These are phyloP conservation scores for Neotoxoptera formosana DNA, from an alignment of 1,140 invertebrate genomes.

Conservation along the genomic window DNA sequence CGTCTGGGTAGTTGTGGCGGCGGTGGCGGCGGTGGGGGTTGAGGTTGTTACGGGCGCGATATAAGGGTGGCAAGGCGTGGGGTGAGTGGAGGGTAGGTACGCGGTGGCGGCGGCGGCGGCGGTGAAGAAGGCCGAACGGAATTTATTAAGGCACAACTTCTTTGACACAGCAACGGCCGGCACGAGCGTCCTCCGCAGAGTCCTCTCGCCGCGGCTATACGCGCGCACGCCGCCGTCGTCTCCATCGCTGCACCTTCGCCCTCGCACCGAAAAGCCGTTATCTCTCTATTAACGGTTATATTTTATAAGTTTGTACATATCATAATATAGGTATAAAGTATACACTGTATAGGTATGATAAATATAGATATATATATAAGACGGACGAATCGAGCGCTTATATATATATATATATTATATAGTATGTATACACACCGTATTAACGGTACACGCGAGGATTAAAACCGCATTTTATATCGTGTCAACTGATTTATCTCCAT, in stretches of 20 bases:
- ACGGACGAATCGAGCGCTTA: too few species aligned
- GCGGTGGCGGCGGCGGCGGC: not conserved
- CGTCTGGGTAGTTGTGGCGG: not conserved
- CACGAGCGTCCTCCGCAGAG: not conserved
- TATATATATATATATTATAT: not conserved
- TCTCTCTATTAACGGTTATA: slow-evolving; percentile 11
- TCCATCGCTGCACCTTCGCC: not conserved
- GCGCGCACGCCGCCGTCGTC: not conserved
- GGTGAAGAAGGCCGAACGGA: not conserved
- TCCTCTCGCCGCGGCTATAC: not conserved
- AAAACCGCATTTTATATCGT: slow-evolving; percentile 34
- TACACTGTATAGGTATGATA: not conserved
- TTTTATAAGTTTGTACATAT: not conserved
- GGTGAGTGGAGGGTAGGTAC: not conserved
- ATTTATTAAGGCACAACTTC: not conserved
- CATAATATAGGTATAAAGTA: not conserved
- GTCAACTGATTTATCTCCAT: slow-evolving; percentile 8
- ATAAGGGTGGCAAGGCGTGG: too few species aligned
- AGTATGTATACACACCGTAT: not conserved
- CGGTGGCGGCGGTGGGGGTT: not conserved
- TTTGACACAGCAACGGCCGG: not conserved
- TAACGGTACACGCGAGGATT: slow-evolving; percentile 23
- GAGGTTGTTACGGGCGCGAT: not conserved
- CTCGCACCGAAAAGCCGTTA: not conserved
- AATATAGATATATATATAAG: not conserved